Percentiles rank a stretch among this genome's conserved stretches.
These are phyloP conservation scores for Nymphalis urticae DNA, from an alignment of 2,888 invertebrate species.

Conservation along the genomic window DNA sequence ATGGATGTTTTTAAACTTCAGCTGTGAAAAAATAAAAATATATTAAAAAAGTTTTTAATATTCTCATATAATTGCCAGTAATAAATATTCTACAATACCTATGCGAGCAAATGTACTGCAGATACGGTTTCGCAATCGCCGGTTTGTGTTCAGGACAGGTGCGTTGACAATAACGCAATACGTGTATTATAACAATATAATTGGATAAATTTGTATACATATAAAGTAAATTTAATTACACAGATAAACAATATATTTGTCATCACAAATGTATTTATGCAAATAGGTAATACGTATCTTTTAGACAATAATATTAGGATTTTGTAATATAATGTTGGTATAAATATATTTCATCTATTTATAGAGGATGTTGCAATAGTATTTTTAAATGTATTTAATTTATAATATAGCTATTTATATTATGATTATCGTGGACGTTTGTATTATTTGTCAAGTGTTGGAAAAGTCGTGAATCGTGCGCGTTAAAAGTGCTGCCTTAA, in stretches of 20 bases:
- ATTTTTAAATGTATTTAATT: too few relatives aligned
- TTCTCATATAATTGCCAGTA: not conserved
- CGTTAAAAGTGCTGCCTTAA: constrained; percentile 21
- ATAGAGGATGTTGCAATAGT: too few relatives aligned
- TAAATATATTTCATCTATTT: too few relatives aligned
- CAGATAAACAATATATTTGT: constrained; percentile 4
- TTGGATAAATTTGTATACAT: constrained; percentile 13
- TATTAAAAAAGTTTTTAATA: too few relatives aligned
- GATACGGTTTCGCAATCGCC: constrained; percentile 21
- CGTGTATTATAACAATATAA: constrained; percentile 23
- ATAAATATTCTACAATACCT: constrained; percentile 12
- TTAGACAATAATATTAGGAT: not conserved
- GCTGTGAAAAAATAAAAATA: too few relatives aligned
- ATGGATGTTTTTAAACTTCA: too few relatives aligned
- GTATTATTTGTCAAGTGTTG: constrained; percentile 22
- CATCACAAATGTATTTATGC: not conserved
- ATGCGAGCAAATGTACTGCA: constrained; percentile 19
- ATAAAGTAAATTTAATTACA: constrained; percentile 12
- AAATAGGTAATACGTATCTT: not conserved
- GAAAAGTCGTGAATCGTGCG: constrained; percentile 33
- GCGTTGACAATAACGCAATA: constrained; percentile 25
- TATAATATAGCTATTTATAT: not conserved
- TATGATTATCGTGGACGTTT: not conserved
- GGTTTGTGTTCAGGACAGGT: constrained; percentile 25
- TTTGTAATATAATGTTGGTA: too few relatives aligned